Evolutionary conservation across 1,140 invertebrate genomes (phyloP).

Genomic region (Subanguina moxae): DNA sequence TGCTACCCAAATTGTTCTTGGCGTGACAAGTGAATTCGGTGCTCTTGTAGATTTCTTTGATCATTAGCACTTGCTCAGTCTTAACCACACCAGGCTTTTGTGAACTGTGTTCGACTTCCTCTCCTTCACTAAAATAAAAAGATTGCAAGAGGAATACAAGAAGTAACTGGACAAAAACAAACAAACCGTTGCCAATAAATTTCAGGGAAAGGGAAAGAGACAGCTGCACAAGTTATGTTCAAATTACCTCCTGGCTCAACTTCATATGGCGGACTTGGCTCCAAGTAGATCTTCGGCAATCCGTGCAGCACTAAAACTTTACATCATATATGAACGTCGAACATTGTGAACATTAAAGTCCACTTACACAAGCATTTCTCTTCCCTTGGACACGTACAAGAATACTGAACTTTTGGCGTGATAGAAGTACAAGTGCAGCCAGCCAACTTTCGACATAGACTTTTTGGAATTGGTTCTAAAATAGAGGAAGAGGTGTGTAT

Average conservation of each 20-base stretch:
- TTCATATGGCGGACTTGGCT: slow-evolving; percentile 51
- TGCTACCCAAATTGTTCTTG: slow-evolving; percentile 43
- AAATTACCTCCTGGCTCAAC: slow-evolving; percentile 51
- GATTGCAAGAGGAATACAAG: neutral
- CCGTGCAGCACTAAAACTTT: slow-evolving; percentile 45
- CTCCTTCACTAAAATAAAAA: slow-evolving; percentile 34
- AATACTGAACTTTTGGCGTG: slow-evolving; percentile 48
- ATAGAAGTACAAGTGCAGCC: slow-evolving; percentile 51
- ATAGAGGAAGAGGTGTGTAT: neutral
- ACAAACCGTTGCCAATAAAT: slow-evolving; percentile 51
- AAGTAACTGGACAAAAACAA: no score
- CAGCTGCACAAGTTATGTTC: slow-evolving; percentile 57
- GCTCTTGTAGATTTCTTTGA: slow-evolving; percentile 50
- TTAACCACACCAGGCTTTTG: slow-evolving; percentile 32
- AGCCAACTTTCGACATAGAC: slow-evolving; percentile 51
- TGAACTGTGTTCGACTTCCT: slow-evolving; percentile 12
- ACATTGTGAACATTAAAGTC: slow-evolving; percentile 15
- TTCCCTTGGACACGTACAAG: slow-evolving; percentile 47
- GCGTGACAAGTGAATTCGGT: slow-evolving; percentile 55
- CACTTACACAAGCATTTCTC: slow-evolving; percentile 51
- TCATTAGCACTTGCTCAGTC: slow-evolving; percentile 47
- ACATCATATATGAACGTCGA: neutral
- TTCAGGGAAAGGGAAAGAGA: slow-evolving; percentile 57
- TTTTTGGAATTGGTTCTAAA: slow-evolving; percentile 57
- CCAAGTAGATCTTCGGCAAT: slow-evolving; percentile 56